These are phyloP conservation scores for Macropodus opercularis DNA, from an alignment of 2,797 vertebrate species.

Conservation along the genomic window DNA sequence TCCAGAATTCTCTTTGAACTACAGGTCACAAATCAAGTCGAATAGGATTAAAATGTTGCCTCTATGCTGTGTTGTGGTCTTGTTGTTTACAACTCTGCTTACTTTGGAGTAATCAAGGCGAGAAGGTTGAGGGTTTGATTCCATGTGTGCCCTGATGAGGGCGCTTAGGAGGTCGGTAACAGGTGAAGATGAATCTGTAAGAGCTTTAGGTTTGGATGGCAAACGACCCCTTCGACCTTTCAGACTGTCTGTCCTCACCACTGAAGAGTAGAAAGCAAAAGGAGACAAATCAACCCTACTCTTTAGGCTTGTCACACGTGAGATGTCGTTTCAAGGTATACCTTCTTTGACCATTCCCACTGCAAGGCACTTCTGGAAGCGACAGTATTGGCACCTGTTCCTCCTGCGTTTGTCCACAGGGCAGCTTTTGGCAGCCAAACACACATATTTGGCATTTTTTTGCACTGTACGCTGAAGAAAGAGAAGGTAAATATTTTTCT, in stretches of 20 bases:
- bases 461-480: conserved; percentile 91
- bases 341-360: conserved; percentile 99
- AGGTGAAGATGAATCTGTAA: conserved; percentile 85
- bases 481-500: not conserved
- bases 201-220: conserved; percentile 92
- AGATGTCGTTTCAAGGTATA: conserved; percentile 44
- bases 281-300: too few species aligned
- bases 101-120: conserved; percentile 94
- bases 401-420: conserved; percentile 95
- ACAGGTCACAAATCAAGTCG: conserved; percentile 64
- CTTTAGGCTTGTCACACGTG: too few species aligned
- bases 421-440: conserved; percentile 94
- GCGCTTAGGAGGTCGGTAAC: conserved; percentile 88
- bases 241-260: conserved; percentile 93
- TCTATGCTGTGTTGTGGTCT: too few species aligned
- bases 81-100: conserved; percentile 49
- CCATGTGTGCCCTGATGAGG: conserved; percentile 92
- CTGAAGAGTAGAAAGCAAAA: conserved; percentile 68
- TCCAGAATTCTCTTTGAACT: conserved; percentile 93
- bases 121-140: conserved; percentile 92
- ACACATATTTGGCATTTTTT: conserved; percentile 97
- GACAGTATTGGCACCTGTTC: conserved; percentile 96
- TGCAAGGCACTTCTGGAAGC: conserved; percentile 96
- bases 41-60: not conserved
- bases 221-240: conserved; percentile 94